Evolutionary conservation across 2,888 invertebrate genomes (phyloP).

Genomic region (Tethea ocularis): DNA sequence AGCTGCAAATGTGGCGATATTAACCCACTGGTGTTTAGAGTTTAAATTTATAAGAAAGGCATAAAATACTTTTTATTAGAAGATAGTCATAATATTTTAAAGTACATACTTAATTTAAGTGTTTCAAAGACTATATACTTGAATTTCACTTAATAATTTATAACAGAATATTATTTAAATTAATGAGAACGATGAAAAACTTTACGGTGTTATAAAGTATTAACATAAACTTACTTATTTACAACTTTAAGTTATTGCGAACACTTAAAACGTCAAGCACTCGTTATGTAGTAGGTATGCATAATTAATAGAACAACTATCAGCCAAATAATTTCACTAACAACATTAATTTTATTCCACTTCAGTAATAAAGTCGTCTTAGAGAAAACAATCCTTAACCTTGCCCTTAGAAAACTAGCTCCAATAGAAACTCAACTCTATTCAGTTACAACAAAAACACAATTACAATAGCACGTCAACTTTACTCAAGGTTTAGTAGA

Average conservation of each 20-base stretch:
- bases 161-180: neutral
- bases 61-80: no score
- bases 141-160: neutral
- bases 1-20: no score
- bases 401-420: neutral
- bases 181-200: neutral
- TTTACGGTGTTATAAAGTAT: neutral
- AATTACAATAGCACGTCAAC: slow-evolving; percentile 22
- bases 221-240: neutral
- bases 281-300: neutral
- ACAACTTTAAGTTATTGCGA: slow-evolving; percentile 2
- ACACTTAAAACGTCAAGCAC: neutral
- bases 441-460: slow-evolving; percentile 20
- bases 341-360: neutral
- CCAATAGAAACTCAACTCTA: slow-evolving; percentile 20
- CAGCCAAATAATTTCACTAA: neutral
- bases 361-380: neutral
- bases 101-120: slow-evolving; percentile 12
- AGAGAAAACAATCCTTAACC: slow-evolving; percentile 4
- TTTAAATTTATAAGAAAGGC: no score
- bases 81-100: neutral
- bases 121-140: neutral
- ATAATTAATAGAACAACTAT: neutral
- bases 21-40: no score
- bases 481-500: slow-evolving; percentile 52